A percentile compares a stretch with the other conserved stretches of the same genome.
Conservation (phyloP, 2,888 invertebrate genomes). For the Uropetala carovei region DNA sequence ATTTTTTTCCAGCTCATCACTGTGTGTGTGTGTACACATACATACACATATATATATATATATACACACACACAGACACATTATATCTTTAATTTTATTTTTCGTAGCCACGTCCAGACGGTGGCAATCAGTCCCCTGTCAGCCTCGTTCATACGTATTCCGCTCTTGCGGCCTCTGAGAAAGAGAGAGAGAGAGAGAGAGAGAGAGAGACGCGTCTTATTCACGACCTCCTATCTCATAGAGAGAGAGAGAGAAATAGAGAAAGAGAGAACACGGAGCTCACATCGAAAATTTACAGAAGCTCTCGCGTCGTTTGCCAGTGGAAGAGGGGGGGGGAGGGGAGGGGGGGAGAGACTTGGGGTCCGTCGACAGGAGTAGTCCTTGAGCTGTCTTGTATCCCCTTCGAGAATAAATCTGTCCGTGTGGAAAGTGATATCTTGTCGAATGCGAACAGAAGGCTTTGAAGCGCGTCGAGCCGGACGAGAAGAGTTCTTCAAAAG, state of each 20-base stretch:
- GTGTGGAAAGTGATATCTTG: not conserved
- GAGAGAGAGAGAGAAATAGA: not conserved
- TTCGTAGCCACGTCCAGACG: not conserved
- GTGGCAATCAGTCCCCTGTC: not conserved
- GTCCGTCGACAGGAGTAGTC: not conserved
- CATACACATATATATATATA: no score
- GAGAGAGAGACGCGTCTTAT: not conserved
- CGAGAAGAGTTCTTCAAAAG: no score
- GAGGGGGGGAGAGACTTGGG: not conserved
- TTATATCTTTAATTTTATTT: not conserved
- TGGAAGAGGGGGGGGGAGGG: no score
- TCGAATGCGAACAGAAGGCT: not conserved
- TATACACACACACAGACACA: no score
- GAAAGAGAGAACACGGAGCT: not conserved
- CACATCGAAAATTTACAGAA: not conserved
- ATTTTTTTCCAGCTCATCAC: no score
- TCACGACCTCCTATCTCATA: not conserved
- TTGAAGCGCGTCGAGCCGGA: not conserved
- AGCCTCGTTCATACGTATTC: not conserved
- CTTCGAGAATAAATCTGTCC: not conserved
- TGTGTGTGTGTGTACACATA: no score
- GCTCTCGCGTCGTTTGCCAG: not conserved
- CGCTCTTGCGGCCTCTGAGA: not conserved
- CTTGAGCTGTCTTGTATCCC: not conserved
- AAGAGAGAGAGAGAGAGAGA: not conserved